Base-by-base conservation (phyloP, 2,797 vertebrate genomes). In the Sebastes cheni region DNA sequence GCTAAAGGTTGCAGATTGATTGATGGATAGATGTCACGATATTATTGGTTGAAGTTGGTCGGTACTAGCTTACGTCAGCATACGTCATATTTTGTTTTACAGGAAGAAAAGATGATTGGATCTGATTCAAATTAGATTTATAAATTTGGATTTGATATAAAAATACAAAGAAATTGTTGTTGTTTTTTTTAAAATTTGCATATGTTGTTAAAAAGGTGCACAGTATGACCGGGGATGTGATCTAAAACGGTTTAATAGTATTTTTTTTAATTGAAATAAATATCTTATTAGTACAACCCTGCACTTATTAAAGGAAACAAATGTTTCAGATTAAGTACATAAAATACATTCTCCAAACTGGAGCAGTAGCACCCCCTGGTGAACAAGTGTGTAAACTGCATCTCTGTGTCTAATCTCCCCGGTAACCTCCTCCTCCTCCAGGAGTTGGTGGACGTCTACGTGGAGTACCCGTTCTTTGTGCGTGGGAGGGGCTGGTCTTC, bases 381-480 rank as follows among this genome's bases (percentile, higher is more conserved):
- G 85, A 62, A n/a, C 22, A 29, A 42, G 8, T 16, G 13, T 30
- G 9, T n/a, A 23, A 11, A 1, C 68, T 61, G 32, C 66, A 67
- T 39, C 46, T 10, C 30, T 60, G 27, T 66, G 7, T 64, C 56
- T 85, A 12, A 84, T 27, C 8, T 6, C 20, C 4, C 4, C 36
- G 62, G 22, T 72, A 12, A 71, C 52, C 42, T 72, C 60, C n/a
- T 73, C 60, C n/a, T 80, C 74, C 62, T 78, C 4, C 89, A 96
- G 95, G 92, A 96, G 86, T 46, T 91, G 74, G 89, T 96, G 89
- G 96, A 96, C 32, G 95, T 96, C 75, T 95, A 93, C 9, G 88
- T 89, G 78, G 95, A 95, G 84, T 94, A 96, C 67, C 96, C 96
- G 0, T 95, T 96, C 79, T 96, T 95, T 46, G 96, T 96, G 68